phyloP scores from a whole-genome alignment of 2,888 invertebrate species.

The Nomada flava region DNA sequence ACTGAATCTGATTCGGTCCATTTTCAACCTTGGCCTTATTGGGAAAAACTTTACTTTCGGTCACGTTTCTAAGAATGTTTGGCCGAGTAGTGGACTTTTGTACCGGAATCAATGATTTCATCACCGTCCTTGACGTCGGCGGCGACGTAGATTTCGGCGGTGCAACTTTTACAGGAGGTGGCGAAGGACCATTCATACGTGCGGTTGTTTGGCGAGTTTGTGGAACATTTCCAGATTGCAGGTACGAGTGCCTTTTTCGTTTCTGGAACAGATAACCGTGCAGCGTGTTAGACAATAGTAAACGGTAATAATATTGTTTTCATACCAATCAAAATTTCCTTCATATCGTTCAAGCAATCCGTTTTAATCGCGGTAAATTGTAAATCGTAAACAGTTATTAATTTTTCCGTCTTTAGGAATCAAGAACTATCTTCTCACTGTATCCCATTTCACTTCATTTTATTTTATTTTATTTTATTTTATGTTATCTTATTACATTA shows the following conservation, averaged over 20 bases:
- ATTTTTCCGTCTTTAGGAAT: too few relatives aligned
- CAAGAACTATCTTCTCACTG: too few relatives aligned
- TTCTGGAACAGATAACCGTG: slow-evolving; percentile 80
- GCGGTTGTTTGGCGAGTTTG: slow-evolving; percentile 85
- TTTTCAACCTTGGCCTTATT: slow-evolving; percentile 72
- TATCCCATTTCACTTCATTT: too few relatives aligned
- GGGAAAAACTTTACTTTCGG: slow-evolving; percentile 73
- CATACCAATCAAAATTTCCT: too few relatives aligned
- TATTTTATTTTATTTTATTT: too few relatives aligned
- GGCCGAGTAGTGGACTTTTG: slow-evolving; percentile 76
- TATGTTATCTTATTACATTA: too few relatives aligned
- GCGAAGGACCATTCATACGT: slow-evolving; percentile 79
- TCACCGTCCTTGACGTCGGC: slow-evolving; percentile 63
- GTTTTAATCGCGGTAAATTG: too few relatives aligned
- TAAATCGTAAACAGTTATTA: too few relatives aligned
- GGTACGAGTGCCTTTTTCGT: slow-evolving; percentile 84
- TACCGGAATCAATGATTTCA: slow-evolving; percentile 75
- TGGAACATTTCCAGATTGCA: slow-evolving; percentile 85
- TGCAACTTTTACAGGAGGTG: slow-evolving; percentile 73
- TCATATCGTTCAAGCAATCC: too few relatives aligned
- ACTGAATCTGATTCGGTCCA: slow-evolving; percentile 62
- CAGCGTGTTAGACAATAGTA: not conserved
- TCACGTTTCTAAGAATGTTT: slow-evolving; percentile 75
- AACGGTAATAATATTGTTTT: not conserved
- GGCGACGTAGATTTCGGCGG: slow-evolving; percentile 73